phyloP scores from a whole-genome alignment of 2,888 invertebrate genomes.

The Callosobruchus maculatus region DNA sequence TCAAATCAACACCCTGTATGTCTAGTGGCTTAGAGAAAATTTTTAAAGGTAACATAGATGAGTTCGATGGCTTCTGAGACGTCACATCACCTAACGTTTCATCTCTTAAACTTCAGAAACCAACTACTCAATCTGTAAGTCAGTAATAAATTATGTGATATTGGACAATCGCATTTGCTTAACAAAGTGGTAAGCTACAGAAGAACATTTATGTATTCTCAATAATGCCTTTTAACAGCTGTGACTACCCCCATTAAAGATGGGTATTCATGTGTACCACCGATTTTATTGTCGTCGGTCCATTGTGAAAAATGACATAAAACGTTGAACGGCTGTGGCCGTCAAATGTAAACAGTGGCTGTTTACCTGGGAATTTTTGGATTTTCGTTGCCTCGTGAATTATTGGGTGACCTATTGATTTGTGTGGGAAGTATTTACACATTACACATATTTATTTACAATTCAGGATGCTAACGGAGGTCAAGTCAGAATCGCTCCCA shows the following conservation, averaged over 20 bases:
- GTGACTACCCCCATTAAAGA: not conserved
- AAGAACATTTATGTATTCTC: not conserved
- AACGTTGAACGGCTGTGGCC: not conserved
- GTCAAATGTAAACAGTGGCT: not conserved
- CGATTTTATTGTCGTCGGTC: not conserved
- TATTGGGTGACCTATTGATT: not conserved
- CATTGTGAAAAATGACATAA: not conserved
- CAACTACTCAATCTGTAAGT: no score
- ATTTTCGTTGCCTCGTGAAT: not conserved
- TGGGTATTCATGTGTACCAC: not conserved
- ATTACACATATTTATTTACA: no score
- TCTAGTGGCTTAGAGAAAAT: no score
- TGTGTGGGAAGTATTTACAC: not conserved
- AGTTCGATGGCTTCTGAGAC: no score
- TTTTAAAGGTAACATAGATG: no score
- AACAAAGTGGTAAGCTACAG: not conserved
- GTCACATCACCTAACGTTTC: no score
- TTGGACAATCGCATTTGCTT: not conserved
- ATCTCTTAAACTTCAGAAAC: no score
- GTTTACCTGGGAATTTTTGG: not conserved
- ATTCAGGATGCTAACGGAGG: no score
- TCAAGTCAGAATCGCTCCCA: no score
- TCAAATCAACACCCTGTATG: no score
- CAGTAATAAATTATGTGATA: not conserved
- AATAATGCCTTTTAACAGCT: not conserved